Conservation (phyloP, 2,888 invertebrate genomes). For the Synergus gifuensis region DNA sequence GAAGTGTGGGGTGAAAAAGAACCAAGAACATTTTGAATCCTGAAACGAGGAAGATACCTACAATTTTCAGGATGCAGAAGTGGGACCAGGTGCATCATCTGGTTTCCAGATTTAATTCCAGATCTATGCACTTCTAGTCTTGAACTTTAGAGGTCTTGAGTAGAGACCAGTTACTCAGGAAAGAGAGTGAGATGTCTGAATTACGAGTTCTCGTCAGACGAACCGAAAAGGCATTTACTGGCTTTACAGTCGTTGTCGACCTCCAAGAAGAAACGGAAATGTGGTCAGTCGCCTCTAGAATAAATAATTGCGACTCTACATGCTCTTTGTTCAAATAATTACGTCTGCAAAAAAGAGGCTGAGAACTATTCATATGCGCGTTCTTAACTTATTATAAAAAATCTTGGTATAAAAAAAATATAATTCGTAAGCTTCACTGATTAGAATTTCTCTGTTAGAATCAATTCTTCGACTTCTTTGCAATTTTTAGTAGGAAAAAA, state of each 20-base stretch:
- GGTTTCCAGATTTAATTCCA: not conserved
- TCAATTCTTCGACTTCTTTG: not conserved
- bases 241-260: not conserved
- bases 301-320: constrained; percentile 59
- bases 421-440: not conserved
- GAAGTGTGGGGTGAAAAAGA: not conserved
- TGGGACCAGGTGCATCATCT: not conserved
- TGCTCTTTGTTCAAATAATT: constrained; percentile 8
- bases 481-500: not conserved
- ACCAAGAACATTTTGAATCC: not conserved
- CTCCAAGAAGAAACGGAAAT: constrained; percentile 62
- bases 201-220: constrained; percentile 16
- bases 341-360: not conserved
- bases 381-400: not conserved
- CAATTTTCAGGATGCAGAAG: not conserved
- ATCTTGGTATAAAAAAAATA: not conserved
- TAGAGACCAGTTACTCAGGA: not conserved
- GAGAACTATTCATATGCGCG: not conserved
- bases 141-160: not conserved
- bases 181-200: constrained; percentile 33
- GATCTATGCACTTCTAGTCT: not conserved
- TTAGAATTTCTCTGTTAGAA: not conserved
- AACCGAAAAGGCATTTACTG: constrained; percentile 31
- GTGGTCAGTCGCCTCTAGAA: constrained; percentile 66
- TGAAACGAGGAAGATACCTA: not conserved